These are phyloP conservation scores for Meandrusa payeni DNA, from an alignment of 2,888 invertebrate genomes.

Conservation along the genomic window DNA sequence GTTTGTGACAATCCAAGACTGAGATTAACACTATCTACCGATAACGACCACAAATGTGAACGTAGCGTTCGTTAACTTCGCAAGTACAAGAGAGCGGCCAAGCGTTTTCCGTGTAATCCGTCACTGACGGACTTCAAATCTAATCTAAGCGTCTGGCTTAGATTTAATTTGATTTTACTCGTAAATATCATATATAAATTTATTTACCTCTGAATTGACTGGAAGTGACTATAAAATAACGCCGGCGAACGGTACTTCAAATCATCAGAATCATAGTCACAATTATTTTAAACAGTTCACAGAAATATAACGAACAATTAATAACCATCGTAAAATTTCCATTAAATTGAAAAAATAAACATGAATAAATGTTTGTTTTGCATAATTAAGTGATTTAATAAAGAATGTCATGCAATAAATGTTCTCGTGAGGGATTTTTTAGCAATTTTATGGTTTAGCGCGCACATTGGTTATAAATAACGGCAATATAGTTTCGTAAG, in stretches of 20 bases:
- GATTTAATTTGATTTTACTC: no score
- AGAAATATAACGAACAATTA: slow-evolving; percentile 10
- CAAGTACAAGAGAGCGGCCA: no score
- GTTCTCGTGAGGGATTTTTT: slow-evolving; percentile 11
- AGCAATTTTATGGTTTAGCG: slow-evolving; percentile 13
- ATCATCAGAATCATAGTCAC: slow-evolving; percentile 2
- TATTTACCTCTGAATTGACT: no score
- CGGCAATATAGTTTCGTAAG: slow-evolving; percentile 3
- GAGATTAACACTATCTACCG: no score
- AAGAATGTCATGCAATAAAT: slow-evolving; percentile 21
- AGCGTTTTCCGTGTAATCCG: no score
- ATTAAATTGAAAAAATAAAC: slow-evolving; percentile 8
- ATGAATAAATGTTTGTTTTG: slow-evolving; percentile 13
- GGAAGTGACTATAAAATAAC: no score
- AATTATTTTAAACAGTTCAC: slow-evolving; percentile 1
- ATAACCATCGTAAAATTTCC: slow-evolving; percentile 17
- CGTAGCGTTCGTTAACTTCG: no score
- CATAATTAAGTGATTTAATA: slow-evolving; percentile 24
- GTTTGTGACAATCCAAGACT: no score
- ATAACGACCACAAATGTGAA: no score
- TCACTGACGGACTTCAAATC: no score
- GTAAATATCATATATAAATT: no score
- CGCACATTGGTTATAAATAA: slow-evolving; percentile 17
- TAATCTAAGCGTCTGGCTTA: no score
- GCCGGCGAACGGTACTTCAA: slow-evolving; percentile 1